phyloP scores from a whole-genome alignment of 1,140 invertebrate species.

The Aphidius ervi region DNA sequence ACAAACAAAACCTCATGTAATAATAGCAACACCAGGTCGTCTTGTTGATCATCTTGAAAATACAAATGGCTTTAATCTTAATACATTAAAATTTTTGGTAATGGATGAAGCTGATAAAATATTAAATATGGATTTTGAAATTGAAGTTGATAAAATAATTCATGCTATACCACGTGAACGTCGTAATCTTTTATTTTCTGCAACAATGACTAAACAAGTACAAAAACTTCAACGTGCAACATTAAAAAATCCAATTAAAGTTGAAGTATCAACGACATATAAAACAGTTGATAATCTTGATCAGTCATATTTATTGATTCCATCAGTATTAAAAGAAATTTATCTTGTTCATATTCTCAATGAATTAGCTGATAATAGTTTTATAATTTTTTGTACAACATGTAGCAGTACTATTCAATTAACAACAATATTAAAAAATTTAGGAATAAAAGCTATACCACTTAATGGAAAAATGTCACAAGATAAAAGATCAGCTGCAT shows the following conservation, averaged over 20 bases:
- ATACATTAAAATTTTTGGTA: slow-evolving; percentile 81
- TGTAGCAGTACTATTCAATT: too few relatives aligned
- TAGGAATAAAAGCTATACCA: too few relatives aligned
- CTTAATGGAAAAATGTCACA: too few relatives aligned
- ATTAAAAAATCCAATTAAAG: slow-evolving; percentile 85
- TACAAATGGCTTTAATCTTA: slow-evolving; percentile 90
- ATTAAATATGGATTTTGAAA: slow-evolving; percentile 94
- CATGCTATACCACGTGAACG: slow-evolving; percentile 86
- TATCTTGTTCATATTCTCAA: slow-evolving; percentile 48
- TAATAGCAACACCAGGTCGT: slow-evolving; percentile 63
- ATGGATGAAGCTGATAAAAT: slow-evolving; percentile 97
- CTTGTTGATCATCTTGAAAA: slow-evolving; percentile 89
- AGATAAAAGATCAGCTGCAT: too few relatives aligned
- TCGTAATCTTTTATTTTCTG: slow-evolving; percentile 87
- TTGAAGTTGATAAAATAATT: slow-evolving; percentile 93
- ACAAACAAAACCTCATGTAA: too few relatives aligned
- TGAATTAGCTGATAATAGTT: slow-evolving; percentile 52
- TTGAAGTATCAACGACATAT: slow-evolving; percentile 95
- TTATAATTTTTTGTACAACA: too few relatives aligned
- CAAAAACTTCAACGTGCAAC: slow-evolving; percentile 94
- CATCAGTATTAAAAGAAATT: slow-evolving; percentile 87
- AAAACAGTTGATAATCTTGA: slow-evolving; percentile 96
- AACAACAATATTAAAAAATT: too few relatives aligned
- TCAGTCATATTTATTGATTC: slow-evolving; percentile 95
- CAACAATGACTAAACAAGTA: slow-evolving; percentile 98